Base-by-base conservation (phyloP, 2,797 vertebrate genomes). In the Simalia tracyae region DNA sequence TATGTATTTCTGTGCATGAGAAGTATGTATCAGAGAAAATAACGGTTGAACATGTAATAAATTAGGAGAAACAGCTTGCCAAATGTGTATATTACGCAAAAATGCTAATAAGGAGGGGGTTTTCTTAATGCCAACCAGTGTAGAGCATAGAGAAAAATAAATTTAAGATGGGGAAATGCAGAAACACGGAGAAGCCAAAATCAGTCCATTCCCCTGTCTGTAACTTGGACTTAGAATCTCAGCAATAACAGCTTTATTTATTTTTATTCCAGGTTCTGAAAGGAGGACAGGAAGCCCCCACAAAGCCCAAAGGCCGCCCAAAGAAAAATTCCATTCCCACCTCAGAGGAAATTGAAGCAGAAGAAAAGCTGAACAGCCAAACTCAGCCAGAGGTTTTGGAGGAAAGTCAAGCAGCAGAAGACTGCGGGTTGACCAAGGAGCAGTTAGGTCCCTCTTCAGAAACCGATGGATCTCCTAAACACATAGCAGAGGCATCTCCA, bases 311-410 rank as follows among this genome's bases (percentile, higher is more conserved):
- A 97, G 99, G 99, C 26, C 98, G 99, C 89, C 99, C 99, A n/a
- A 99, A 99, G 98, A 99, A 99, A 96, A 99, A 99, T 97, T 99
- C 99, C 86, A 99, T 99, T 95, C 99, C 99, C 95, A 98, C 98
- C 17, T 99, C 98, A 0, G 99, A 99, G 97, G 99, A 99, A 94
- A 99, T 99, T 0, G 99, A 99, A 97, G 99, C 99, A 0, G 98
- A 99, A 93, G 99, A 99, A 96, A 98, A 98, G 60, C 95, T 99
- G 93, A 97, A 97, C 93, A 98, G 97, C 96, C 94, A 98, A 94
- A 97, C 97, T 26, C 98, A 97, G 93, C 94, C 93, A 56, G 95
- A 96, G 89, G 31, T 0, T 5, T 90, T 9, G 28, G 94, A 96
- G 57, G 92, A 88, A 90, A 92, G 63, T 86, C 95, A 95, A 89